phyloP scores from a whole-genome alignment of 2,113 vertebrate species.

The Odobenus rosmarus region DNA sequence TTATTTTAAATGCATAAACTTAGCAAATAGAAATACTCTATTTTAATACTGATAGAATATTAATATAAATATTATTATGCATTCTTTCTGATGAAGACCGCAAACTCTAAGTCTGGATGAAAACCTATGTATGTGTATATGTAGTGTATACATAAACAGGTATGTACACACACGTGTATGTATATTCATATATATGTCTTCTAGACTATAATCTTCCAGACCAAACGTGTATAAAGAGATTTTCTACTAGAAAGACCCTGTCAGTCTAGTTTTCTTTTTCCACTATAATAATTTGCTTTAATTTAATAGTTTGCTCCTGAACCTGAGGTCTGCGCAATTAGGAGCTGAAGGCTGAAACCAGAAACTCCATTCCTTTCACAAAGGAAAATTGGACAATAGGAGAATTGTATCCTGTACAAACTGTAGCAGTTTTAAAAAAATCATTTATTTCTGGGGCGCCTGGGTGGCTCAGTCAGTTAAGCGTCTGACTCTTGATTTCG shows the following conservation, averaged over 20 bases:
- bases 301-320: background rate
- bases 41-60: slow-evolving; percentile 1
- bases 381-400: background rate
- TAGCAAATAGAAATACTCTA: background rate
- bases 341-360: background rate
- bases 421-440: background rate
- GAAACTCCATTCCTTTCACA: slow-evolving; percentile 36
- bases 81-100: slow-evolving; percentile 36
- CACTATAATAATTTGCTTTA: slow-evolving; percentile 51
- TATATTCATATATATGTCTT: background rate
- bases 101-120: slow-evolving; percentile 29
- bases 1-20: background rate
- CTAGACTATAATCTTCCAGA: background rate
- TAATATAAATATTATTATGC: background rate
- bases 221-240: background rate
- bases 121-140: background rate
- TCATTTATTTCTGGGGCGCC: background rate
- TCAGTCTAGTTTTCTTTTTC: slow-evolving; percentile 51
- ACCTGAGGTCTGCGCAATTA: background rate
- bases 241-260: slow-evolving; percentile 18
- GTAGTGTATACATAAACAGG: background rate
- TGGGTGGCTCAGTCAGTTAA: background rate
- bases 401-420: background rate
- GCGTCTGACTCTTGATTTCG: background rate
- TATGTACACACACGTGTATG: background rate